Conservation (phyloP, 2,113 vertebrate species). For the Rhea americana region DNA sequence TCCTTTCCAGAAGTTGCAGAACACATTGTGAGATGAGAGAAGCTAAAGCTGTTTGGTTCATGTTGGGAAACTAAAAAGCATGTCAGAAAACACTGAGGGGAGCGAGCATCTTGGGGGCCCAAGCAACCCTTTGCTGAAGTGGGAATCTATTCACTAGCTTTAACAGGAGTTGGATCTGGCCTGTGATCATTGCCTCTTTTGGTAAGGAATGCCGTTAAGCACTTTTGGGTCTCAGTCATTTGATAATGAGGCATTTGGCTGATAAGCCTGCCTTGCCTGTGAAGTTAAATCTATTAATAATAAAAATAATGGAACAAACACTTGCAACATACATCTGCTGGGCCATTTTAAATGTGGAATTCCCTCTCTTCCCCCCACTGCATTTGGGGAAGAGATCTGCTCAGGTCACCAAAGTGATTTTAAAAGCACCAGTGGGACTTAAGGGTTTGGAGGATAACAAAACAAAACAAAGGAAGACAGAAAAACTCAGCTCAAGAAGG, state of each 20-base stretch:
- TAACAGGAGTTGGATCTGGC: slow-evolving; percentile 4
- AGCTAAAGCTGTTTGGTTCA: slow-evolving; percentile 80
- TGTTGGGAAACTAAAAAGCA: slow-evolving; percentile 33
- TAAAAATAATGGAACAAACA: neutral
- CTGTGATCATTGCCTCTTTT: slow-evolving; percentile 70
- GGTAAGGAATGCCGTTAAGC: slow-evolving; percentile 78
- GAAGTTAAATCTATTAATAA: slow-evolving; percentile 53
- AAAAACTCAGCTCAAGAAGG: neutral
- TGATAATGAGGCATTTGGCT: slow-evolving; percentile 57
- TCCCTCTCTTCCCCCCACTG: neutral
- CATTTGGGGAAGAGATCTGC: neutral
- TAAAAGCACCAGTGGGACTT: neutral
- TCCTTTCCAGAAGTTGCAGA: slow-evolving; percentile 82
- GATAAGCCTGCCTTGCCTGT: slow-evolving; percentile 35
- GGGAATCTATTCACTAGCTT: neutral
- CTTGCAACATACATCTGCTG: neutral
- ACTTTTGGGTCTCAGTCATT: slow-evolving; percentile 45
- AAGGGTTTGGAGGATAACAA: rapidly evolving
- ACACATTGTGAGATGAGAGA: slow-evolving; percentile 78
- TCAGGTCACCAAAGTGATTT: neutral
- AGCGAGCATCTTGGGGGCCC: slow-evolving; percentile 22
- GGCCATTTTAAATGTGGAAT: neutral
- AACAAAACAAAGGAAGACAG: neutral
- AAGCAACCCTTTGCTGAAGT: neutral
- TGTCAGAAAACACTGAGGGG: slow-evolving; percentile 31